Base-by-base conservation (phyloP, 2,888 invertebrate genomes). In the Zhuqinia jingwanae region DNA sequence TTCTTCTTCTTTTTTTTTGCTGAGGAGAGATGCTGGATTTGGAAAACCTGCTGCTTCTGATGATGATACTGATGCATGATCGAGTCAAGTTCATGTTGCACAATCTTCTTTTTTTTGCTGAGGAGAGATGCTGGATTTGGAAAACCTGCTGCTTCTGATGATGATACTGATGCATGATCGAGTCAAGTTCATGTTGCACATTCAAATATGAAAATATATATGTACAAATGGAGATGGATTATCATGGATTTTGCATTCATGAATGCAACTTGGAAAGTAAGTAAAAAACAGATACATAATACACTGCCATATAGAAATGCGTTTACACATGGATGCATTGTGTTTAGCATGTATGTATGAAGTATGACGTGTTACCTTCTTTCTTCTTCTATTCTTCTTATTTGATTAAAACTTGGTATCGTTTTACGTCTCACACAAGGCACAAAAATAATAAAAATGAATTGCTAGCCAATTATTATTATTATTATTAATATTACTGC, bases 11-110 rank as follows among this genome's bases (percentile, higher is more conserved):
- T 10, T 47, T 75, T 36, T 17, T 17, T 73, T 75, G 6, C 25
- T 53, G 73, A 45, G 36, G 11, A 50, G 73, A 45, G 36, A 58
- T 47, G 47, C 80, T 80, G 80, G 80, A 80, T 80, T 80, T 80
- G 70, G 42, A 70, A 80, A 80, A 70, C 80, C 80, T 68, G 81
- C 80, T 68, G 65, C 22, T 58, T n/a, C 6, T 25, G 20, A 50
- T 2, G 73, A 73, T 73, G 73, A 25, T 47, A 25, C 0, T 75
- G 75, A 5, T 65, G 47, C 3, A 53, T 53, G 25, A 75, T 53
- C 56, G 53, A 75, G 75, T 53, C 56, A 75, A 75, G 75, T 75
- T 75, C 75, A 25, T 58, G 22, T 25, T 3, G 22, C 58, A 22
- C 17, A 53, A 17, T 68, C n/a, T 20, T n/a, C 27, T 42, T 10